Evolutionary conservation across 2,113 vertebrate species (phyloP), one percentile per base, ranked within the genome.

Genomic region (Egretta garzetta): DNA sequence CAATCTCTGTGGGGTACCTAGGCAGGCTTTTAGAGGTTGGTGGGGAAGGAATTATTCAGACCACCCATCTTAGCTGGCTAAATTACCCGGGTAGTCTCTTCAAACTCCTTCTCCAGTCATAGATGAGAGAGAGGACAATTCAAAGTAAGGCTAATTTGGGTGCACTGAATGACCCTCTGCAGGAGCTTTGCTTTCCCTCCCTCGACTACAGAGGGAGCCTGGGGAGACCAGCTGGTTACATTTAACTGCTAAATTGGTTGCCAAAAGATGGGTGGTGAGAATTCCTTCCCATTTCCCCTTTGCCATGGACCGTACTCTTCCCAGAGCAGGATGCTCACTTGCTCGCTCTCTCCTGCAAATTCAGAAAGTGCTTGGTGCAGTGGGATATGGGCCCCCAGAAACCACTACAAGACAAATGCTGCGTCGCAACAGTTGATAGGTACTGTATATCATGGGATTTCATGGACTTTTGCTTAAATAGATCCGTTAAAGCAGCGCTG

Each of bases 211-310:
- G 95, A 96, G 81, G 85, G 77, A 95, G 81, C 92, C 95, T 96
- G 96, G 77, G 79, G 95, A 96, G 95, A 92, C 92, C 96, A 96
- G 95, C 96, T 96, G 96, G 93, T 97, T 96, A 76, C 96, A 92
- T 95, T 97, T 96, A 97, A 94, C 92, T 96, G 92, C 93, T 97
- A 91, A 96, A 97, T 93, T 94, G 92, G 53, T 90, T 96, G 92
- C 96, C 93, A 96, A 85, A 96, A 93, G 95, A 96, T 96, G 96
- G 93, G 93, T 96, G 95, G 96, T 90, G 90, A 94, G 87, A 95
- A 95, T 94, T 96, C 81, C 41, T 97, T 88, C 62, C 66, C 2
- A 0, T 32, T 93, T 93, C 74, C 66, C 82, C 74, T 95, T 85
- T 53, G 74, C 84, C 37, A 11, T 24, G 66, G 80, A 80, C 70